Evolutionary conservation across 2,888 invertebrate genomes (phyloP), one percentile per base, ranked within the genome.

Genomic region (Erebia palarica): DNA sequence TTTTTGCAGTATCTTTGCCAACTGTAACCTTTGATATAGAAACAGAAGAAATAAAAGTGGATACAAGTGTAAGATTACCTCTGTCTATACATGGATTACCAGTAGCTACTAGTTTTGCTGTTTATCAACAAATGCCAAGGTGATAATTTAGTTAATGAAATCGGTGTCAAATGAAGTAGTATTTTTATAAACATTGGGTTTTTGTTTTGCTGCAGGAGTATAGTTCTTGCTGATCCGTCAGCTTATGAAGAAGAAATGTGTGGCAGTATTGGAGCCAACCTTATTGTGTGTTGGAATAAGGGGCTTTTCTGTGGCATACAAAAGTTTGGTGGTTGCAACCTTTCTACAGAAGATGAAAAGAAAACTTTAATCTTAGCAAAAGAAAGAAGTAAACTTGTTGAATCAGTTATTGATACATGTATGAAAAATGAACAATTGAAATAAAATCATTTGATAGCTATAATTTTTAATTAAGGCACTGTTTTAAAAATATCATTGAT

Each of bases 211-310:
- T 94, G 68, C 82, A 96, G 96, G 73, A 94, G 94, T 78, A 88
- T 95, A 51, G 86, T 96, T 63, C 84, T 97, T 76, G 94, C 94
- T n/a, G 97, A 98, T 86, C 97, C 97, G 47, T 96, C 96, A 53
- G 90, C 94, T n/a, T 97, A 97, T 86, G 98, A 98, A 90, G 97
- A 97, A 91, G 94, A 94, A 77, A 94, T 97, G 78, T 95, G 96
- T 79, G 94, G 95, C 68, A 95, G 96, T n/a, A 80, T 84, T 61
- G 92, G 92, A 57, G 87, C 94, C n/a, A 94, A 94, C 76, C 84
- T 96, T 67, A 96, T 96, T 70, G 89, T 97, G 59, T 96, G 96
- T 61, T 94, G 95, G 75, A 95, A 95, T 76, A 94, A 95, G 74
- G 92, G 92, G n/a, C 89, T 94, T 63, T 83, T 96, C 14, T 96